Evolutionary conservation across 2,797 vertebrate genomes (phyloP), one percentile per base, ranked within the genome.

Genomic region (Crocidura indochinensis): DNA sequence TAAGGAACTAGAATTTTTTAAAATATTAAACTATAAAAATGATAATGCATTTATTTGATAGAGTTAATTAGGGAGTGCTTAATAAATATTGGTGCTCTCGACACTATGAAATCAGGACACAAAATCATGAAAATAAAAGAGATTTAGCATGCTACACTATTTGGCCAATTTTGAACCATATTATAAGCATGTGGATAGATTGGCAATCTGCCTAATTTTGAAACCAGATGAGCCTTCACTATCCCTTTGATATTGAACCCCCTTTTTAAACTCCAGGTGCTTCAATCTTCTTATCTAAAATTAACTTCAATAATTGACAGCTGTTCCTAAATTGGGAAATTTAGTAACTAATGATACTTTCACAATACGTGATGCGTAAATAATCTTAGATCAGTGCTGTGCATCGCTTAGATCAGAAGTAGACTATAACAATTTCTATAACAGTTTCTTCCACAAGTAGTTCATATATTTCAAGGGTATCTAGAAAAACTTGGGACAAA

Each of bases 1-100:
- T 71, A 7, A 78, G 24, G 10, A 82, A 73, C 49, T 31, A 17
- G 6, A 87, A 79, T 84, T 84, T 38, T 38, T 90, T 92, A 9
- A n/a, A 84, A 44, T 69, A 84, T 29, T 73, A 75, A 29, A 76
- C 2, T 71, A 8, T 2, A 27, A 47, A 73, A 38, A 46, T 31
- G 24, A 29, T 14, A 17, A 31, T 6, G 20, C 0, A 76, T 7
- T 12, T 31, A 2, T 60, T 78, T 14, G 3, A 82, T n/a, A 26
- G 26, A 76, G 56, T 74, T 73, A 27, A 56, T 51, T 44, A 78
- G 29, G 14, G n/a, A n/a, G 11, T 31, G 12, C 75, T 88, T 60
- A 44, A 1, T 6, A 60, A 85, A 22, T 44, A 10, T 5, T 38
- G 2, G 44, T 77, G 27, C 73, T 62, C 29, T 77, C 74, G 51